These are phyloP conservation scores for Idaea straminata DNA, from an alignment of 2,888 invertebrate species.

Conservation along the genomic window DNA sequence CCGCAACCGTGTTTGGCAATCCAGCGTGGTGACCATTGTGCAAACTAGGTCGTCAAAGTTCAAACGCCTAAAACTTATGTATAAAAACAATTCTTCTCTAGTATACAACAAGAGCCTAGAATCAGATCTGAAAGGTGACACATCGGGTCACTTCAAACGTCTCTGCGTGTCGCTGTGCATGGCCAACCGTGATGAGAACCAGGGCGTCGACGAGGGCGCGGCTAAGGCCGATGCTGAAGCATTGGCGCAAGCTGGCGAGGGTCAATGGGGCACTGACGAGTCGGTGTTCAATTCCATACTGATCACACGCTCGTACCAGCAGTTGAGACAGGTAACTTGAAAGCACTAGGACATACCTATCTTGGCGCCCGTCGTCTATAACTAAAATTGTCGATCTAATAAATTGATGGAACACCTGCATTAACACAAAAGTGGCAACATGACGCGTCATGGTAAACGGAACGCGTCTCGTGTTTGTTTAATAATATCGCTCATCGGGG, in stretches of 20 bases:
- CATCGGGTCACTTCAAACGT: constrained; percentile 97
- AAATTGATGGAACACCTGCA: no score
- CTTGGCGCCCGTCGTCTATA: no score
- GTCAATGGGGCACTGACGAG: constrained; percentile 95
- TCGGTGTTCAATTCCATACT: constrained; percentile 92
- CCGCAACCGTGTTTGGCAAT: no score
- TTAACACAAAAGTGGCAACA: no score
- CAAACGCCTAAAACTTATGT: neutral
- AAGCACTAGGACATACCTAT: no score
- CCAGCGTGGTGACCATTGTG: no score
- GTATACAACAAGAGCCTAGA: constrained; percentile 91
- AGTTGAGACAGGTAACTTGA: constrained; percentile 83
- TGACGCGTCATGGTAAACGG: no score
- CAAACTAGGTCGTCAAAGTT: no score
- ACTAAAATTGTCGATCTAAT: no score
- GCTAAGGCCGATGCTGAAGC: constrained; percentile 92
- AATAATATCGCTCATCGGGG: no score
- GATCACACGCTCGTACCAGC: constrained; percentile 93
- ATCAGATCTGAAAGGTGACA: constrained; percentile 93
- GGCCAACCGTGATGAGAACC: constrained; percentile 95
- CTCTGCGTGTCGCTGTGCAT: constrained; percentile 92
- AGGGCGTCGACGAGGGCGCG: constrained; percentile 88
- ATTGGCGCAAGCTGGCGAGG: constrained; percentile 87
- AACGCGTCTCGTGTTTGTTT: no score
- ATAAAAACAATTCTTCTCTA: constrained; percentile 47